Base-by-base conservation (phyloP, 2,888 invertebrate genomes). In the Desoria tigrina region DNA sequence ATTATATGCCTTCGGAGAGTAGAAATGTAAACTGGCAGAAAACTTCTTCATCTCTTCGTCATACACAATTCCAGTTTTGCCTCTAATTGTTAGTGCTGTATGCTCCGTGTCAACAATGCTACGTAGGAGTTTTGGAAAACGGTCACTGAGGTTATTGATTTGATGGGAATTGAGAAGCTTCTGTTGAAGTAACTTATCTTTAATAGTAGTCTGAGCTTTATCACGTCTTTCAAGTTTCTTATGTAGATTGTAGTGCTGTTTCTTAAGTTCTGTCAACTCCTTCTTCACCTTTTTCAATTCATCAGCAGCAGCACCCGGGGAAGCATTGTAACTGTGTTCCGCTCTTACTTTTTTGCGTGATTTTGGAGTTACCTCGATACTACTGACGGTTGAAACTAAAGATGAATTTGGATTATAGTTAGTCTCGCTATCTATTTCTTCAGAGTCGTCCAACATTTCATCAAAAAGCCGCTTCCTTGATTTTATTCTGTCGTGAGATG, bases 251-350 rank as follows among this genome's bases (percentile, higher is more conserved):
- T 3, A 14, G 24, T 51, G 23, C 18, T 51, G 11, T 26, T 51
- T 2, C 23, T 51, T 51, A 14, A 51, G 14, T 3, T 21, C 7
- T 26, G 11, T 6, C 24, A 51, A 24, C 7, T 51, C 26, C 4
- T 4, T 26, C 24, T 51, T 18, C 21, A 23, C 51, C 18, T 16
- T 26, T 7, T 24, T 14, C 3, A 51, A 3, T 24, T 51, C 24
- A 3, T 51, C 51, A 21, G 23, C 51, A 39, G 27, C 57, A 28
- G 32, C 50, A 18, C 16, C 27, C 7, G 57, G 56, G 7, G 63
- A 53, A 42, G 49, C 45, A n/a, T 45, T 49, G 26, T 63, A 54
- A 45, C 45, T 63, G 51, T 39, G 45, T 49, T 63, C 63, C 6
- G 4, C 2, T 6, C 2, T 2, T 24, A 51, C 18, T 24, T 24